A percentile compares a stretch with the other conserved stretches of the same genome.
phyloP scores from a whole-genome alignment of 2,888 invertebrate species.

The Tipula vernalis region DNA sequence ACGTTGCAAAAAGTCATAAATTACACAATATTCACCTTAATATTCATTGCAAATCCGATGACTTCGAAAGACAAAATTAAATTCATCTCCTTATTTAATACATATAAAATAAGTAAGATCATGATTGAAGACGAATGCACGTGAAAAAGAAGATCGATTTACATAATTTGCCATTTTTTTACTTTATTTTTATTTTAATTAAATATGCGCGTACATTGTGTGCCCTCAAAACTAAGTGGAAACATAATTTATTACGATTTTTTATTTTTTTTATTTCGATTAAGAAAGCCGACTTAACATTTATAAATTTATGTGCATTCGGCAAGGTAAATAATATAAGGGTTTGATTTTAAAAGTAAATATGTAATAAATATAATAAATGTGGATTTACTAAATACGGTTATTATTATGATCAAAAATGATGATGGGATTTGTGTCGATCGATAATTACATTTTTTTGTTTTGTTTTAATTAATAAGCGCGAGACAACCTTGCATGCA shows the following conservation, averaged over 20 bases:
- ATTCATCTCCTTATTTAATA: neutral
- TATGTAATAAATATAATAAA: neutral
- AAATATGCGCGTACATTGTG: neutral
- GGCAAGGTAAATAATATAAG: neutral
- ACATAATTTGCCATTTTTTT: neutral
- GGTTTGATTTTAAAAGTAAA: neutral
- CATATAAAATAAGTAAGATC: neutral
- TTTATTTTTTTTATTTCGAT: neutral
- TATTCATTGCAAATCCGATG: neutral
- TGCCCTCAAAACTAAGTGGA: slow-evolving; percentile 4
- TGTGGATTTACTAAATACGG: neutral
- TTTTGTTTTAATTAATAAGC: neutral
- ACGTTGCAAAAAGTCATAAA: neutral
- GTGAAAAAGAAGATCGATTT: neutral
- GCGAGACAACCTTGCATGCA: neutral
- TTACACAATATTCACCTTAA: neutral
- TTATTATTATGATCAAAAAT: neutral
- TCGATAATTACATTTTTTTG: neutral
- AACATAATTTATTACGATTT: neutral
- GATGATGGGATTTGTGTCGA: neutral
- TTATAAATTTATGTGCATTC: neutral
- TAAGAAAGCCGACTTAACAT: neutral
- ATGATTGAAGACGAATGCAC: neutral
- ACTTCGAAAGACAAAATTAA: neutral
- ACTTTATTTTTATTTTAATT: neutral